A percentile compares a stretch with the other conserved stretches of the same genome.
Conservation (phyloP, 2,888 invertebrate genomes). For the Eupeodes latifasciatus region DNA sequence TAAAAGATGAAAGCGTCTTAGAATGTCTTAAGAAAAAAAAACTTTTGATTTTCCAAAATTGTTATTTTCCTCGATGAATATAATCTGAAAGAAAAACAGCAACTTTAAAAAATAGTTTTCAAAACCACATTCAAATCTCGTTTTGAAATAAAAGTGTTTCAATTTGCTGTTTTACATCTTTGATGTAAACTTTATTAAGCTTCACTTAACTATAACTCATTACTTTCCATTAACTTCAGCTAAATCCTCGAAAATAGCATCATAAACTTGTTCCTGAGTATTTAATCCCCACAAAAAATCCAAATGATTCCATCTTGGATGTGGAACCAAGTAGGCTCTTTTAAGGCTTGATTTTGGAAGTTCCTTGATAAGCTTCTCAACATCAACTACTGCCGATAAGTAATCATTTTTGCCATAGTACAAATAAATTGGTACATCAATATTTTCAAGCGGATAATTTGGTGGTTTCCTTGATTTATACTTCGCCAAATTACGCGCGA, state of each 20-base stretch:
- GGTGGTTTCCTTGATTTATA: constrained; percentile 85
- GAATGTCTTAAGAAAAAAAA: too few species aligned
- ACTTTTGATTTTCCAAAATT: too few species aligned
- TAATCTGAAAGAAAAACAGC: too few species aligned
- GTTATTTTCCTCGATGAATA: too few species aligned
- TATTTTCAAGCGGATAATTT: constrained; percentile 84
- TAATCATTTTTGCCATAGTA: constrained; percentile 87
- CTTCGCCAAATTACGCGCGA: constrained; percentile 82
- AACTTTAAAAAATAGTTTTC: too few species aligned
- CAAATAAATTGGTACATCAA: constrained; percentile 85
- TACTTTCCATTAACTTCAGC: neutral
- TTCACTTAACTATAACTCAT: too few species aligned
- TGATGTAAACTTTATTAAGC: too few species aligned
- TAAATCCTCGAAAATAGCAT: constrained; percentile 28
- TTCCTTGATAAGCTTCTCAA: constrained; percentile 84
- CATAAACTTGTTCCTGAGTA: constrained; percentile 86
- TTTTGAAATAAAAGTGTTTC: too few species aligned
- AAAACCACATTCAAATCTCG: too few species aligned
- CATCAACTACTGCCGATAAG: constrained; percentile 86
- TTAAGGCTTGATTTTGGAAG: constrained; percentile 84
- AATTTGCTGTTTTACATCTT: too few species aligned
- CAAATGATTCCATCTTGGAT: constrained; percentile 85
- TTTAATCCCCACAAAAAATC: constrained; percentile 88
- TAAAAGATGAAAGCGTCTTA: too few species aligned
- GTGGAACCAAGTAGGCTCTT: constrained; percentile 85